Conservation (phyloP, 2,113 vertebrate species). For the Dryoscopus gambensis region DNA sequence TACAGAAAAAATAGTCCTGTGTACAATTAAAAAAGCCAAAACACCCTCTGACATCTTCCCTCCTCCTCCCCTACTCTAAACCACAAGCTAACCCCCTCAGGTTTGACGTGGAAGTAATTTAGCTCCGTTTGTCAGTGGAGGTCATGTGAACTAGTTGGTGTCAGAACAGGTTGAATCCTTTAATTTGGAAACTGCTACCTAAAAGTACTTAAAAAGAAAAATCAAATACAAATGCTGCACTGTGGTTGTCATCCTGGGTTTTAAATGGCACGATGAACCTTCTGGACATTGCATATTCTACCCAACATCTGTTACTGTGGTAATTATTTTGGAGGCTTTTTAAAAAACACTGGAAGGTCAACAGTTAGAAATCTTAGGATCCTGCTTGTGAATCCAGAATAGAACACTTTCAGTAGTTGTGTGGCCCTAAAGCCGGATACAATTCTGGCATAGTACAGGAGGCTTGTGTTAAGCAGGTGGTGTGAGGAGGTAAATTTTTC, state of each 20-base stretch:
- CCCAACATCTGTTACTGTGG: background rate
- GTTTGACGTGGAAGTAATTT: background rate
- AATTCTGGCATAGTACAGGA: background rate
- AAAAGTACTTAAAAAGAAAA: background rate
- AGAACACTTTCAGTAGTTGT: background rate
- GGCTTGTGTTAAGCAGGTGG: background rate
- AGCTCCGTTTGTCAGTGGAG: background rate
- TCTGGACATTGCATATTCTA: background rate
- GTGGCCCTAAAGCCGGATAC: background rate
- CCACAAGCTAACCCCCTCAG: background rate
- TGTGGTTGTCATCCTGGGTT: background rate
- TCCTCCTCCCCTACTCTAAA: background rate
- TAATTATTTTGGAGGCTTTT: background rate
- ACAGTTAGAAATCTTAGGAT: background rate
- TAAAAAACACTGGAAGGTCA: background rate
- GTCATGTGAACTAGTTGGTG: background rate
- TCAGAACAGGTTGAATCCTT: background rate
- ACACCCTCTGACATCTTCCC: rapidly evolving
- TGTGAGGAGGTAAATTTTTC: background rate
- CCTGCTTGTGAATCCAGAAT: background rate
- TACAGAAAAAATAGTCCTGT: background rate
- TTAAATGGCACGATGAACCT: background rate
- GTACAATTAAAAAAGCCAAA: background rate
- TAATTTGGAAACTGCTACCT: background rate
- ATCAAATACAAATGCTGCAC: background rate